Evolutionary conservation across 1,140 invertebrate genomes (phyloP).

Genomic region (Trinorchestia longiramus): DNA sequence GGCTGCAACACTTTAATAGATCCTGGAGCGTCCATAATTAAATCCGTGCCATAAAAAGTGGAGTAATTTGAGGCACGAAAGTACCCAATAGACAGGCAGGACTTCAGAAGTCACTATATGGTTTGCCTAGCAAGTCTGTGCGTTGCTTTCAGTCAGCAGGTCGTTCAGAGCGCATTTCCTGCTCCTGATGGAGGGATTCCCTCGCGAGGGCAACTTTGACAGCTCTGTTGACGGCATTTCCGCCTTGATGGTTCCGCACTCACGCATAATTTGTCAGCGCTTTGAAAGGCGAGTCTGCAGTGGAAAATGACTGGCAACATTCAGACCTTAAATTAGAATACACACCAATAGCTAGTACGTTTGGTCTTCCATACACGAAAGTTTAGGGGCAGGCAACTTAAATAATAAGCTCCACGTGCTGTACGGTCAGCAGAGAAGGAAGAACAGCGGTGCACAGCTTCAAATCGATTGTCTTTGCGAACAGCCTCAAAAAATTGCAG

Average conservation of each 20-base stretch:
- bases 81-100: background rate
- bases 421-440: too few relatives aligned
- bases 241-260: background rate
- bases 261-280: background rate
- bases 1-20: background rate
- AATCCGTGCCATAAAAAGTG: background rate
- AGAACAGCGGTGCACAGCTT: too few relatives aligned
- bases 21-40: too few relatives aligned
- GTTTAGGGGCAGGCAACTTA: background rate
- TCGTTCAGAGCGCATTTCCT: conserved; percentile 41
- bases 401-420: background rate
- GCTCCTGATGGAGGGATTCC: conserved; percentile 13
- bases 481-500: too few relatives aligned
- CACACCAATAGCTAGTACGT: background rate
- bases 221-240: conserved; percentile 45
- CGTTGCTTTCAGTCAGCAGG: conserved; percentile 10
- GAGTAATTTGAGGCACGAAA: background rate
- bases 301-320: background rate
- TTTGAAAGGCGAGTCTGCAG: background rate
- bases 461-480: too few relatives aligned
- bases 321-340: background rate
- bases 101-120: background rate
- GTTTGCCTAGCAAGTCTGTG: background rate
- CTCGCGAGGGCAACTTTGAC: background rate
- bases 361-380: background rate